Evolutionary conservation across 2,797 vertebrate species (phyloP).

Genomic region (Melanotaenia maccullochi): DNA sequence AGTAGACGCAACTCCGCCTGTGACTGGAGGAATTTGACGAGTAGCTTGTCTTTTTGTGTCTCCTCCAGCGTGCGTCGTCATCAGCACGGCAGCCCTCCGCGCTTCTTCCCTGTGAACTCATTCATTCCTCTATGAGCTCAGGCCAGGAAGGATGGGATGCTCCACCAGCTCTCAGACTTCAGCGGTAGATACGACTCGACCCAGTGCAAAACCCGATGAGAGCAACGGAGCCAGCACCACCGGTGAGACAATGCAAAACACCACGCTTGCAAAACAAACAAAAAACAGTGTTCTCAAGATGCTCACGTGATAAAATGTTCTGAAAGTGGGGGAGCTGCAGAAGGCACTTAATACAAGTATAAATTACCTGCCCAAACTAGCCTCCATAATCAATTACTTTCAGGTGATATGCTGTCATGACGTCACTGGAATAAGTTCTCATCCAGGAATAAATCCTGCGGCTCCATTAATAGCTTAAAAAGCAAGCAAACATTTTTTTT

Average conservation of each 20-base stretch:
- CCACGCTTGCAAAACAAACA: background rate
- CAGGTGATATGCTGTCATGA: background rate
- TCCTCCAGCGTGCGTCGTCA: constrained; percentile 51
- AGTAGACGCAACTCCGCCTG: constrained; percentile 54
- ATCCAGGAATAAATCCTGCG: background rate
- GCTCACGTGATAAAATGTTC: background rate
- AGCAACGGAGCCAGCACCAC: constrained; percentile 77
- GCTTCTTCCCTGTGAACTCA: constrained; percentile 13
- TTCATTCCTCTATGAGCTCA: constrained; percentile 57
- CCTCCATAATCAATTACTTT: background rate
- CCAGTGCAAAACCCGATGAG: constrained; percentile 74
- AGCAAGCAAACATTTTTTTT: background rate
- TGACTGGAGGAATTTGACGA: constrained; percentile 41
- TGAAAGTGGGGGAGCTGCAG: background rate
- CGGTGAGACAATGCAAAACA: constrained; percentile 60
- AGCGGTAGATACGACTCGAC: constrained; percentile 76
- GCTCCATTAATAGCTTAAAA: background rate
- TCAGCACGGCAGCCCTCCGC: constrained; percentile 31
- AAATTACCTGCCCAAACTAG: background rate
- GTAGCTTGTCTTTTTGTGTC: background rate
- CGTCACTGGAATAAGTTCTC: background rate
- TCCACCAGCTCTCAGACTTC: constrained; percentile 82
- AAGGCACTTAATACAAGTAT: background rate
- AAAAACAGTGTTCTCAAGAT: background rate
- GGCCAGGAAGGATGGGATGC: constrained; percentile 86